Evolutionary conservation across 2,888 invertebrate species (phyloP), one percentile per base, ranked within the genome.

Genomic region (Autographa gamma): DNA sequence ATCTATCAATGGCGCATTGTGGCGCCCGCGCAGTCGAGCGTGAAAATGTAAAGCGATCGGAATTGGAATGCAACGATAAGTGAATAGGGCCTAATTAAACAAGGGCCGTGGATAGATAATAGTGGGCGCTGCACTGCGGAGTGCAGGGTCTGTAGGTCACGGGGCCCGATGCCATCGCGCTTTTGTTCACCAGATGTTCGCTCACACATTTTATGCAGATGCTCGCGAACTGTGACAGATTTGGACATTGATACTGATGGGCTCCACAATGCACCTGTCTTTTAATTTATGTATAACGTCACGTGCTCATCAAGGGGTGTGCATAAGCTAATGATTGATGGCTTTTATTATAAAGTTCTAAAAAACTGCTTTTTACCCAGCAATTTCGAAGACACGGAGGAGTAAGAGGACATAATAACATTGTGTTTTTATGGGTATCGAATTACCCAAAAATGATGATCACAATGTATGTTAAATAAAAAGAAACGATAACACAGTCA

Each of bases 31-130:
- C 89, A 88, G 72, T 82, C 84, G 80, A 88, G 86, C 93, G 90
- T 92, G 89, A 89, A 91, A 91, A 91, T 89, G 86, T 89, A 89
- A 91, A 90, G 86, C 85, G 91, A 93, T 93, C 88, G 86, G 85
- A 92, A 92, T 90, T 86, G 88, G 89, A 92, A 91, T 89, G 89
- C 86, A 90, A 85, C 85, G 92, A 93, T 93, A 93, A 92, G 87
- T 93, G 93, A 95, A 94, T 95, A 93, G 91, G 86, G 82, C 81
- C 91, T 94, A 95, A 94, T 95, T 95, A 95, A 90, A 90, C 84
- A 83, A 90, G 92, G 90, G 91, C 84, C 87, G 83, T 77, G 88
- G 85, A 88, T 89, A 91, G 90, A 92, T 90, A 89, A 90, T 86
- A 89, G 89, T 87, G 83, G 87, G 82, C 78, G 81, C 75, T 69